Base-by-base conservation (phyloP, 2,797 vertebrate species). In the Siniperca obscura region DNA sequence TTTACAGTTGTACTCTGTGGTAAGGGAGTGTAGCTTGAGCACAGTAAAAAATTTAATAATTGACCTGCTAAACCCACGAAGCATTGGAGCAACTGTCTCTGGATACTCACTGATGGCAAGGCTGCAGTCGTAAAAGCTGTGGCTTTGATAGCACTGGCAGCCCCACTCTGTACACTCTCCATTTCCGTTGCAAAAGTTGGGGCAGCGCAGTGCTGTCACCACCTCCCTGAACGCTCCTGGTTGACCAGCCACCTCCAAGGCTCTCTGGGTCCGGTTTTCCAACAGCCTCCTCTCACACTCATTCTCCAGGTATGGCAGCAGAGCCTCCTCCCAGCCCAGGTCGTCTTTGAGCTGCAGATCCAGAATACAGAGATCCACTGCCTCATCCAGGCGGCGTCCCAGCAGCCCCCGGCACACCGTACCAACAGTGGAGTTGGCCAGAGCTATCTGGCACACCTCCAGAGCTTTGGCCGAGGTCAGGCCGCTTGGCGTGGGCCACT, bases 271-370 rank as follows among this genome's bases (percentile, higher is more conserved):
- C 36, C 92, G 85, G 78, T 88, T 94, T 40, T 93, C 95, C 76
- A 97, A 38, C 74, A 96, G 84, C 85, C 89, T 93, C 57, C 95
- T 92, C 92, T 97, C 96, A 19, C 96, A 97, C 76, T 97, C 96
- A 0, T 97, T 98, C 88, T 97, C 96, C 88, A 97, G 88, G 81
- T 96, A 95, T 0, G 96, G 90, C 68, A 90, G 59, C 82, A 95
- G 86, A 0, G 90, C 93, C 42, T 92, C 92, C 68, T 89, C 95
- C 96, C 95, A 96, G 25, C 80, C 87, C 85, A 95, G 77, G 0
- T 95, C 95, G 25, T 97, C 95, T 89, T 97, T 97, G 44, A 96
- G 92, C 86, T 96, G 95, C 86, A 96, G 90, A 86, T 96, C 96
- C 87, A 94, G 81, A 48, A 96, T 85, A 82, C 95, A 96, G 22